These are phyloP conservation scores for Eurosta solidaginis DNA, from an alignment of 1,140 invertebrate genomes.

Conservation along the genomic window DNA sequence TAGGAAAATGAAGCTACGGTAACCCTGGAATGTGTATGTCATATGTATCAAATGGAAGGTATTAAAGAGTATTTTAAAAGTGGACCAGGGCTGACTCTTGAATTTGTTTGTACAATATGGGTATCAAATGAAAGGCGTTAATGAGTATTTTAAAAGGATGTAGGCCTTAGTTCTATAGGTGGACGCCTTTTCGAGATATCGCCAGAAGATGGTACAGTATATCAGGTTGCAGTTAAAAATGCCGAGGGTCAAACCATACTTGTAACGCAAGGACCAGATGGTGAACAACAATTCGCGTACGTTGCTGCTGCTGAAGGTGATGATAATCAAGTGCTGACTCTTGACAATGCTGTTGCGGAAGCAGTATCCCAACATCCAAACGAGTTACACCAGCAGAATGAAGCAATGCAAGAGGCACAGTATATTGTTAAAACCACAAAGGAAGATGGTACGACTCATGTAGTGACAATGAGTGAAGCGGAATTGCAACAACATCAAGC, in stretches of 20 bases:
- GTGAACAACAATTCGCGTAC: constrained; percentile 72
- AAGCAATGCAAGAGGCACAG: constrained; percentile 56
- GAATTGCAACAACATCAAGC: constrained; percentile 62
- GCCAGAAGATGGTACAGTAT: constrained; percentile 67
- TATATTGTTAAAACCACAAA: constrained; percentile 65
- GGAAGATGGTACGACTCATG: constrained; percentile 56
- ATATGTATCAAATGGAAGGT: no score
- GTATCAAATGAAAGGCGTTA: no score
- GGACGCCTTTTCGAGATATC: no score
- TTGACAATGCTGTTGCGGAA: constrained; percentile 68
- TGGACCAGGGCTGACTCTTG: no score
- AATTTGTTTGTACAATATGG: no score
- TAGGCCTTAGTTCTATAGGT: no score
- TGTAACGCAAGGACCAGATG: constrained; percentile 70
- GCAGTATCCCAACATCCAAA: constrained; percentile 57
- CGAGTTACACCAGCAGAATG: constrained; percentile 46
- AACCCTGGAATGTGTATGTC: no score
- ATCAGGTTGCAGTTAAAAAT: constrained; percentile 74
- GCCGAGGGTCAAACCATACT: constrained; percentile 75
- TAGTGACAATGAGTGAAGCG: constrained; percentile 37
- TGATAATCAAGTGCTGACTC: constrained; percentile 66
- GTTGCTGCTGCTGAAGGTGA: constrained; percentile 69
- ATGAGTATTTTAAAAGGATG: no score
- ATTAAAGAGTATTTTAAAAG: no score
- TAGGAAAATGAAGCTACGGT: no score